Percentiles rank a stretch among this genome's conserved stretches.
Conservation (phyloP, 2,797 vertebrate genomes). For the Propithecus deckenii region DNA sequence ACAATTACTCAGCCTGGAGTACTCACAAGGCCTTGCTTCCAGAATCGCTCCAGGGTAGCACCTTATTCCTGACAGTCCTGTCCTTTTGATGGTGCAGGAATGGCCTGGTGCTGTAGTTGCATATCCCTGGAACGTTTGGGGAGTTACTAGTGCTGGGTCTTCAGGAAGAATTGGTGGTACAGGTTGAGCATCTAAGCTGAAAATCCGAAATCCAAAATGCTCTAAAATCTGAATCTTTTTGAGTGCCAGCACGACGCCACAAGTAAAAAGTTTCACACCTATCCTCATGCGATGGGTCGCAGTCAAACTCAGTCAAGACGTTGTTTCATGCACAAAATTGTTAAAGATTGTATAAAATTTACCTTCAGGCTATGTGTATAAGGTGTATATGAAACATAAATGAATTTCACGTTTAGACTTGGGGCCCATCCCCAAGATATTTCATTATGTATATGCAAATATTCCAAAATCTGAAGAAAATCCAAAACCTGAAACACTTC, state of each 20-base stretch:
- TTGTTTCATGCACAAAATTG: neutral
- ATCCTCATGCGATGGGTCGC: neutral
- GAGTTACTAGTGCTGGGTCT: neutral
- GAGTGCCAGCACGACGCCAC: neutral
- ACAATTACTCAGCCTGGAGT: neutral
- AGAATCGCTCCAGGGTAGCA: neutral
- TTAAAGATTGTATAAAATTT: neutral
- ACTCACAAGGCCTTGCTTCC: neutral
- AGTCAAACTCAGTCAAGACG: neutral
- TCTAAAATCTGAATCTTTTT: neutral
- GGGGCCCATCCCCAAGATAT: neutral
- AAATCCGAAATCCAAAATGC: too few relatives aligned
- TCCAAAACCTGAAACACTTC: neutral
- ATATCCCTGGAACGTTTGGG: neutral
- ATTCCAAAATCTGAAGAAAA: neutral
- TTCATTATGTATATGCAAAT: neutral
- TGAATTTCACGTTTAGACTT: neutral
- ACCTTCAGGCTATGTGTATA: neutral
- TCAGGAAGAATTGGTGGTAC: neutral
- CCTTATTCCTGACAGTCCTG: neutral
- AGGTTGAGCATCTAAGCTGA: neutral
- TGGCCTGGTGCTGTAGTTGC: neutral
- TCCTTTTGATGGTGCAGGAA: neutral
- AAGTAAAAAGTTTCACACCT: neutral
- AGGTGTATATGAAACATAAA: neutral